Base-by-base conservation (phyloP, 2,797 vertebrate species). In the Enteromius fasciolatus region DNA sequence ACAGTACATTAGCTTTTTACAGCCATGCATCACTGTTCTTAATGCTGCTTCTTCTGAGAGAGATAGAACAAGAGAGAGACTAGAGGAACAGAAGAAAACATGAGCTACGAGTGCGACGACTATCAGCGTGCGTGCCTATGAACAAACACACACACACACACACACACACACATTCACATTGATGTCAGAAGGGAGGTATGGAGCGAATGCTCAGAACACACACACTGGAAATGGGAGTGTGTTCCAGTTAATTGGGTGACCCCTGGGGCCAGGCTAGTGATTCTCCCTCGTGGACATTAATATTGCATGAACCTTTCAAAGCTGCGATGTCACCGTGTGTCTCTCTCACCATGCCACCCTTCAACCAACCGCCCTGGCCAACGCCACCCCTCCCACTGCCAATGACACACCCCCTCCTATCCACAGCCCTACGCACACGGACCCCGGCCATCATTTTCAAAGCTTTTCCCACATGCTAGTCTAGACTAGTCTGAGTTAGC, bases 181-280 rank as follows among this genome's bases (percentile, higher is more conserved):
- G 84, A 68, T 69, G 66, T 94, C 94, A 79, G 76, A 75, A 87
- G 82, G 81, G n/a, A 84, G 66, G 85, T 73, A 76, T 73, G 79
- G 63, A 59, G 67, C 18, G 66, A 69, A 77, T 74, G 57, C 46
- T 63, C 46, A 77, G 86, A 85, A 88, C 86, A 87, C 84, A 81
- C 69, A 59, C 69, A 46, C 66, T 72, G 95, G 95, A 94, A 95
- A 95, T 95, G 92, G 92, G 93, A 90, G 93, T 91, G 94, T 93
- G 95, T 87, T 93, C 92, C 94, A 94, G 95, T 96, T 96, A 96
- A 96, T 95, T 94, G 94, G 92, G 92, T 88, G 94, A 95, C 95
- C 95, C 90, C 87, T 36, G 93, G 94, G 95, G 95, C 95, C 94
- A 91, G 89, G 92, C 92, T 54, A 91, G 93, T 87, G 88, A 95